These are phyloP conservation scores for Hexactinellida sp. DNA, from an alignment of 37 sponge, comb jelly and placozoan genomes.

Conservation along the genomic window DNA sequence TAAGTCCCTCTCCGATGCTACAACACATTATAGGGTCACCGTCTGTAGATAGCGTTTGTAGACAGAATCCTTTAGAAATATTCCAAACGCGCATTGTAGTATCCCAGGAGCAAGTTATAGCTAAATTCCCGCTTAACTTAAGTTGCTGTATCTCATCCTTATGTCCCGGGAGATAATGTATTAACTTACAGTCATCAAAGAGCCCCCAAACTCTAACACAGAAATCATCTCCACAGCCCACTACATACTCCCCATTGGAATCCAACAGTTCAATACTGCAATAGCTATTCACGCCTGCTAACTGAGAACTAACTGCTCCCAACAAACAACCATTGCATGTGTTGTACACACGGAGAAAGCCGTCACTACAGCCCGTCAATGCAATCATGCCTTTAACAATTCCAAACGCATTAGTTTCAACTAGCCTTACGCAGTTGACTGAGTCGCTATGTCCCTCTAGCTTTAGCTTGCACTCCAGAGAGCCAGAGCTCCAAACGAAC, in stretches of 20 bases:
- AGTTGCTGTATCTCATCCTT: background rate
- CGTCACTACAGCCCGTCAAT: slow-evolving; percentile 58
- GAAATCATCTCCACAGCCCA: background rate
- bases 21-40: slow-evolving; percentile 45
- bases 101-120: slow-evolving; percentile 65
- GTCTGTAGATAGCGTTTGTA: slow-evolving; percentile 23
- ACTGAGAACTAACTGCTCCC: background rate
- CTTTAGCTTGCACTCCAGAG: slow-evolving; percentile 27
- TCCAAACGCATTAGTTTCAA: slow-evolving; percentile 23
- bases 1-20: background rate
- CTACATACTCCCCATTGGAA: background rate
- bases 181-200: background rate
- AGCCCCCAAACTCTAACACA: background rate
- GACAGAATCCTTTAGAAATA: slow-evolving; percentile 32
- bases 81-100: slow-evolving; percentile 55
- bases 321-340: slow-evolving; percentile 27
- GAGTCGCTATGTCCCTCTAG: slow-evolving; percentile 57
- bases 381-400: slow-evolving; percentile 32
- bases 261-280: slow-evolving; percentile 16
- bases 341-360: slow-evolving; percentile 45
- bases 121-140: slow-evolving; percentile 1
- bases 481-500: slow-evolving; percentile 44
- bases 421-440: slow-evolving; percentile 43
- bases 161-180: background rate
- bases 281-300: background rate